These are phyloP conservation scores for Turritopsis dohrnii DNA, from an alignment of 30 jellyfish, hydroid and myxozoan species.

Conservation along the genomic window DNA sequence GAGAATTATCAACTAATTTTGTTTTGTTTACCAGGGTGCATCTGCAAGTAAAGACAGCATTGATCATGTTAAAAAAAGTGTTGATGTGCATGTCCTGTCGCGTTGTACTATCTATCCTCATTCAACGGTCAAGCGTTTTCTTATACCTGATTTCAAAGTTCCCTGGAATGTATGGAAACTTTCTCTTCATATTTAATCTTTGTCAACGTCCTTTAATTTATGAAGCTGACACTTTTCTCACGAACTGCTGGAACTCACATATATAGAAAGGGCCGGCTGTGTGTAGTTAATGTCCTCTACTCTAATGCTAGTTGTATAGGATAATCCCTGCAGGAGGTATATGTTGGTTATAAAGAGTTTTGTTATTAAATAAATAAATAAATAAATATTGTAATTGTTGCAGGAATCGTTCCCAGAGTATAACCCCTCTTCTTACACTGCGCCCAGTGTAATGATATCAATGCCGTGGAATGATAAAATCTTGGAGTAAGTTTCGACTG, in stretches of 20 bases:
- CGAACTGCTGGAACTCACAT: too few species aligned
- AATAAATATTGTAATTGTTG: not conserved
- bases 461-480: constrained; percentile 72
- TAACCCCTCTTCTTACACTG: constrained; percentile 57
- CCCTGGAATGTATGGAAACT: constrained; percentile 36
- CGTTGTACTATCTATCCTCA: constrained; percentile 47
- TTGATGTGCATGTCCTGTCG: not conserved
- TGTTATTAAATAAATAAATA: not conserved
- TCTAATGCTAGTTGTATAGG: too few species aligned
- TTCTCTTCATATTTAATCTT: not conserved
- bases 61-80: not conserved
- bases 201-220: not conserved
- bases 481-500: not conserved
- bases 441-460: constrained; percentile 54
- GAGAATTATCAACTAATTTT: too few species aligned
- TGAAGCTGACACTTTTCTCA: too few species aligned
- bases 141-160: constrained; percentile 37
- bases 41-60: not conserved
- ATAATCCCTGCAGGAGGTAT: too few species aligned
- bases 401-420: constrained; percentile 62
- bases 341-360: not conserved
- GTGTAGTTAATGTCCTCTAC: too few species aligned
- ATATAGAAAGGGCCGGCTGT: too few species aligned
- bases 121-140: constrained; percentile 36
- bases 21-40: not conserved